A percentile compares a stretch with the other conserved stretches of the same genome.
Conservation (phyloP, 2,888 invertebrate genomes). For the Ochropleura plecta region DNA sequence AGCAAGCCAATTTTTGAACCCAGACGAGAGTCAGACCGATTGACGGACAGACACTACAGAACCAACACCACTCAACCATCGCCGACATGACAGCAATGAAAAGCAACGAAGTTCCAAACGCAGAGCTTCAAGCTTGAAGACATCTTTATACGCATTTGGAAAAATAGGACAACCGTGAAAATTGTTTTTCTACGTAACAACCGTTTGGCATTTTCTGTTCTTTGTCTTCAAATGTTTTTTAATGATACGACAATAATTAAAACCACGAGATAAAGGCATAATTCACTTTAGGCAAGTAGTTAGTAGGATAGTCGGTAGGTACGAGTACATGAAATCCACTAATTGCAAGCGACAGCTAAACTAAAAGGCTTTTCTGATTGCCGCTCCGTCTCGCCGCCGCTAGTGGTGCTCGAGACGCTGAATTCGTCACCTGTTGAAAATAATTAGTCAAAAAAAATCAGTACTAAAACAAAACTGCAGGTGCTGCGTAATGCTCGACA, state of each 20-base stretch:
- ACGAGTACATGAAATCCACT: slow-evolving; percentile 76
- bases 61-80: slow-evolving; percentile 40
- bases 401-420: slow-evolving; percentile 87
- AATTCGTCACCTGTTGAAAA: slow-evolving; percentile 91
- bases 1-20: slow-evolving; percentile 37
- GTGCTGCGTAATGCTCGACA: slow-evolving; percentile 83
- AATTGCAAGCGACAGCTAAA: slow-evolving; percentile 86
- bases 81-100: slow-evolving; percentile 18
- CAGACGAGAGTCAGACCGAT: slow-evolving; percentile 4
- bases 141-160: background rate
- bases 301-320: slow-evolving; percentile 65
- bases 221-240: slow-evolving; percentile 18
- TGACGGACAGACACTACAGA: slow-evolving; percentile 25
- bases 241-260: slow-evolving; percentile 49
- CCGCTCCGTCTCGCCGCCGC: slow-evolving; percentile 79
- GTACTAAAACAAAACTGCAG: slow-evolving; percentile 88
- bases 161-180: background rate
- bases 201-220: background rate
- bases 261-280: slow-evolving; percentile 58
- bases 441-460: slow-evolving; percentile 91
- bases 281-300: slow-evolving; percentile 66
- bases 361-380: slow-evolving; percentile 82
- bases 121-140: slow-evolving; percentile 18
- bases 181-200: slow-evolving; percentile 12
- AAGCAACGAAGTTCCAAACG: slow-evolving; percentile 14